Base-by-base conservation (phyloP, 2,888 invertebrate species). In the Temnothorax rugatulus region DNA sequence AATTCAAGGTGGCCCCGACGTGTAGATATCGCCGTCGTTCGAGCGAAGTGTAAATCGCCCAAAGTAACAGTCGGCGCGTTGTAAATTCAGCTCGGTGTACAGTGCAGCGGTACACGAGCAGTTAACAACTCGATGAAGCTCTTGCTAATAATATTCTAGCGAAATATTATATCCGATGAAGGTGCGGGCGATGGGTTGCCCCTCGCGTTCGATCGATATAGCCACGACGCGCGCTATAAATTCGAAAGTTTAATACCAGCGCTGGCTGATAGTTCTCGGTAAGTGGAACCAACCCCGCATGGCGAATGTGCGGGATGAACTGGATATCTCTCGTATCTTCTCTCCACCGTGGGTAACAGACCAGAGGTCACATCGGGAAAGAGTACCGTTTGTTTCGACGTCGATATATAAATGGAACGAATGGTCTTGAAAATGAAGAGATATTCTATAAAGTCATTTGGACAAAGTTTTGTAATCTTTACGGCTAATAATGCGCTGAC, bases 171-270 rank as follows among this genome's bases (percentile, higher is more conserved):
- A 81, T 75, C 29, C 61, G 18, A 47, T 44, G 47, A 71, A 79
- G 79, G 57, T 34, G 71, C 18, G 44, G 34, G 47, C 57, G n/a
- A 69, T 57, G n/a, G 50, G 50, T 57, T 47, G 57, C 52, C 8
- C 29, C 54, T 54, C 29, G 73, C 50, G n/a, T 34, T 29, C 75
- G 76, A 85, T 85, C 84, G 83, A 85, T 85, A 76, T 64, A 64
- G 71, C 50, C 18, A 13, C 47, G 66, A 85, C 71, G 76, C 71
- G 47, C 34, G 38, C 73, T 82, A 77, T 84, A 87, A 90, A 90
- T 87, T 76, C 64, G 64, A 63, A 84, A 85, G 82, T 90, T 90
- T 85, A 90, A 88, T 82, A 83, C 82, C 76, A 25, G n/a, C 18
- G 68, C 59, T 61, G 68, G 57, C n/a, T 61, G 63, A 84, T 84